phyloP scores from a whole-genome alignment of 2,797 vertebrate genomes.

The Brachymystax lenok region DNA sequence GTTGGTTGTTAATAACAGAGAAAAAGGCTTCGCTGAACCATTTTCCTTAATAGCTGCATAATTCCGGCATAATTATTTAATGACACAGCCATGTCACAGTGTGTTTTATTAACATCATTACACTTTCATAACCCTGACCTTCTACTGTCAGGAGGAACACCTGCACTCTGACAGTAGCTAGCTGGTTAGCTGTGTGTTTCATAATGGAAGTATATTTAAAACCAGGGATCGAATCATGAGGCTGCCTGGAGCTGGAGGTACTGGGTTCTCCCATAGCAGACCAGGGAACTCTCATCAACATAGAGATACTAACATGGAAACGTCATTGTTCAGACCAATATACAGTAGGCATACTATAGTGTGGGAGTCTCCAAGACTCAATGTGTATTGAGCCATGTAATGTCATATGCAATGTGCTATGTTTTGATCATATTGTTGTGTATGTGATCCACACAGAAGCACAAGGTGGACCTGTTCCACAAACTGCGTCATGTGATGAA shows the following conservation, averaged over 20 bases:
- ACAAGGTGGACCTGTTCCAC: constrained; percentile 98
- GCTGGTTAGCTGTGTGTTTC: background rate
- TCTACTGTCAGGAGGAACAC: background rate
- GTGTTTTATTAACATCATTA: background rate
- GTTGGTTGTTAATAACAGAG: constrained; percentile 2
- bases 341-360: background rate
- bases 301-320: background rate
- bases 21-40: background rate
- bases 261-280: background rate
- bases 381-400: background rate
- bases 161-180: background rate
- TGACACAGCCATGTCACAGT: background rate
- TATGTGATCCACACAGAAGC: constrained; percentile 79
- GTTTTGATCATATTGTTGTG: background rate
- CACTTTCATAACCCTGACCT: constrained; percentile 1
- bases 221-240: background rate
- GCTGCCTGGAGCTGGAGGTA: background rate
- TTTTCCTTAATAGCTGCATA: background rate
- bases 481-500: constrained; percentile 99
- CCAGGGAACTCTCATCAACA: background rate
- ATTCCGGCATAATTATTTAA: background rate
- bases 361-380: background rate
- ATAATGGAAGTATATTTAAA: background rate
- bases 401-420: background rate
- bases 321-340: background rate